A percentile compares a stretch with the other conserved stretches of the same genome.
Evolutionary conservation across 2,113 vertebrate genomes (phyloP).

Genomic region (Podiceps cristatus): DNA sequence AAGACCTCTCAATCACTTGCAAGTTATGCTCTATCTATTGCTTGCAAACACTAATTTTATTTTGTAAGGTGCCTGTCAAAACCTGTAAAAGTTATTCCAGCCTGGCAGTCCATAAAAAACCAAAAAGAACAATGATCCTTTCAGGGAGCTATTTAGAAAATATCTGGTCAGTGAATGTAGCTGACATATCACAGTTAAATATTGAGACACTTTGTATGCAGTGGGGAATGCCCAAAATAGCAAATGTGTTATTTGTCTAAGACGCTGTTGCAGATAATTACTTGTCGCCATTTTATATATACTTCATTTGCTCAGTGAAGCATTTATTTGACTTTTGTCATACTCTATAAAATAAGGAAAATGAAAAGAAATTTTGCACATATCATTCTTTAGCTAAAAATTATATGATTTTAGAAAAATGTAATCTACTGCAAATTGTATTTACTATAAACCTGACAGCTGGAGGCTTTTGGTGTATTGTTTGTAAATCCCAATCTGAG

Average conservation of each 20-base stretch:
- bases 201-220: not conserved
- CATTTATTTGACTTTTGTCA: not conserved
- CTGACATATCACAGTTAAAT: not conserved
- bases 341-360: not conserved
- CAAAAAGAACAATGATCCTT: not conserved
- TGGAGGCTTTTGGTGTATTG: not conserved
- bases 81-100: not conserved
- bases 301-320: not conserved
- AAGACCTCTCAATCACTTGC: not conserved
- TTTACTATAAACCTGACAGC: not conserved
- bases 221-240: not conserved
- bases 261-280: not conserved
- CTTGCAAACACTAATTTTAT: not conserved
- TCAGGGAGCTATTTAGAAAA: not conserved
- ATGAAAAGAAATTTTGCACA: not conserved
- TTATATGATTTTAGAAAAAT: not conserved
- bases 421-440: not conserved
- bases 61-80: not conserved
- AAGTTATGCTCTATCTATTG: not conserved
- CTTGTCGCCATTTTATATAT: not conserved
- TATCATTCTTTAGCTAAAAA: not conserved
- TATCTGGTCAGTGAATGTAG: not conserved
- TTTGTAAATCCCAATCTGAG: conserved; percentile 7
- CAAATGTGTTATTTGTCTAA: not conserved
- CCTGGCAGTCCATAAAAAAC: not conserved